These are phyloP conservation scores for Cliona cf. orientalis DNA, from an alignment of 37 sponge, comb jelly and placozoan genomes.

Conservation along the genomic window DNA sequence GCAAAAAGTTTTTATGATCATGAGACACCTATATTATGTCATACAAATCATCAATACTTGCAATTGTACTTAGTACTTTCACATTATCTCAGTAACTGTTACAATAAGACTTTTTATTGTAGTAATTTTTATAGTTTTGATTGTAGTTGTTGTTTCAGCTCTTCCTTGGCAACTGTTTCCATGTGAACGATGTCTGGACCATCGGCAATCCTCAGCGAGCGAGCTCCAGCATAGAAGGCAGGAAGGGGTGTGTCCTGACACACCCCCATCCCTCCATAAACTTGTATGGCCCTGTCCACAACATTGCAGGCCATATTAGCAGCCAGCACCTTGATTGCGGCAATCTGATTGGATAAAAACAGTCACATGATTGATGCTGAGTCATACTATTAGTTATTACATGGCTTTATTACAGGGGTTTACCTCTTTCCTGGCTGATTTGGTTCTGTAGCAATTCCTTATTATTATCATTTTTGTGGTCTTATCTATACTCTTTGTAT, in stretches of 20 bases:
- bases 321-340: conserved; percentile 84
- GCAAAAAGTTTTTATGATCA: no score
- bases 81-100: no score
- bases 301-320: conserved; percentile 77
- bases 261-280: conserved; percentile 84
- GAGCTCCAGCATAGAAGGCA: conserved; percentile 60
- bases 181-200: conserved; percentile 93
- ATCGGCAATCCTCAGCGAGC: conserved; percentile 89
- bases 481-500: no score
- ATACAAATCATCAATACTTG: no score
- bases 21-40: no score
- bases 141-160: conserved; percentile 53
- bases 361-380: not conserved
- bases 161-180: conserved; percentile 79
- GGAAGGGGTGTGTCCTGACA: conserved; percentile 81
- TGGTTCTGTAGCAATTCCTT: no score
- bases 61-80: no score
- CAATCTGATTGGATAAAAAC: conserved; percentile 55
- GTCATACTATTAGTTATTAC: not conserved
- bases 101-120: no score
- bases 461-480: no score
- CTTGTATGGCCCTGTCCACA: conserved; percentile 85
- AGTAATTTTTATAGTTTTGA: conserved; percentile 63
- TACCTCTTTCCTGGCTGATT: conserved; percentile 74
- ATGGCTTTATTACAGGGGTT: not conserved